Conservation (phyloP, 2,797 vertebrate genomes). For the Trematomus bernacchii region DNA sequence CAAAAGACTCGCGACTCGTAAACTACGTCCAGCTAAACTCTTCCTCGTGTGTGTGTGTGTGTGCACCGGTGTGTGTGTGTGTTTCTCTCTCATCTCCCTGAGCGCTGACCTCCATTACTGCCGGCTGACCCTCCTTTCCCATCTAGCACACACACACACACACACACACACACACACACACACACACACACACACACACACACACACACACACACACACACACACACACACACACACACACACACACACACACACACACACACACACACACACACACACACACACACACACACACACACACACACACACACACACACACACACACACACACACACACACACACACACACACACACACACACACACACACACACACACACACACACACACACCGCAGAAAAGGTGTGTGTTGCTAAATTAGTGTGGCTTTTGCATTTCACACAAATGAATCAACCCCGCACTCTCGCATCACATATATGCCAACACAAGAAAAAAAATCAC, state of each 20-base stretch:
- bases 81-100: conserved; percentile 73
- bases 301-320: neutral
- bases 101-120: conserved; percentile 78
- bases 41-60: conserved; percentile 15
- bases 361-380: conserved; percentile 25
- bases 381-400: neutral
- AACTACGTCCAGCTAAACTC: conserved; percentile 71
- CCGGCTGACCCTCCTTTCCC: conserved; percentile 69
- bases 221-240: neutral
- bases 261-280: neutral
- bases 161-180: conserved; percentile 9
- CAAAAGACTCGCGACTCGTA: conserved; percentile 55
- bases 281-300: conserved; percentile 19
- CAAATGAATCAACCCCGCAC: conserved; percentile 41
- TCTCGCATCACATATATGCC: conserved; percentile 49
- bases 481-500: conserved; percentile 33
- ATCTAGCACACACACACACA: conserved; percentile 29
- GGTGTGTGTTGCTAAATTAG: conserved; percentile 34
- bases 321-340: conserved; percentile 15
- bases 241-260: conserved; percentile 22
- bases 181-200: conserved; percentile 8
- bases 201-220: conserved; percentile 20
- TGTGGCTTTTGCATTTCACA: conserved; percentile 34
- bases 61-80: conserved; percentile 23
- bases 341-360: conserved; percentile 8